Conservation (phyloP, 2,113 vertebrate species). For the Anarrhichthys ocellatus region DNA sequence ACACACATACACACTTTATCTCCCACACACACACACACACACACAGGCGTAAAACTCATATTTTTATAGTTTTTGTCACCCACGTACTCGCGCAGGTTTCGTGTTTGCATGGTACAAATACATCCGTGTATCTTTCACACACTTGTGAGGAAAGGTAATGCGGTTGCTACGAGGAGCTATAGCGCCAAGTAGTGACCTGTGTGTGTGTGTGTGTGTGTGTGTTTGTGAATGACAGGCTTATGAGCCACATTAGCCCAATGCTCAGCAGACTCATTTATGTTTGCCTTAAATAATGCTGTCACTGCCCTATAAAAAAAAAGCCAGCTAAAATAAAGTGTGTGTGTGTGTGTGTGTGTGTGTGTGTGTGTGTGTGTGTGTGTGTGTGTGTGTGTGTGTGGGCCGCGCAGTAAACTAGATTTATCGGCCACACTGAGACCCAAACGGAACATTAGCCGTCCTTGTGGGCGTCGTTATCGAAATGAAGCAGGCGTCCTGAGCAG, state of each 20-base stretch:
- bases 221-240: constrained; percentile 35
- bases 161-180: background rate
- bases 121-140: constrained; percentile 8
- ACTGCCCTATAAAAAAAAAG: background rate
- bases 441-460: background rate
- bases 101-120: constrained; percentile 1
- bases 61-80: constrained; percentile 9
- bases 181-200: constrained; percentile 13
- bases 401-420: constrained; percentile 57
- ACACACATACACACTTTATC: constrained; percentile 19
- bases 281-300: constrained; percentile 44
- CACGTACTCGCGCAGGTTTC: background rate
- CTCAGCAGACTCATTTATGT: constrained; percentile 44
- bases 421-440: background rate
- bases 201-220: constrained; percentile 44
- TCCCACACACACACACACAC: constrained; percentile 22
- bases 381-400: background rate
- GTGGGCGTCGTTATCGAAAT: constrained; percentile 37
- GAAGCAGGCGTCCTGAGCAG: background rate
- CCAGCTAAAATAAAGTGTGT: constrained; percentile 16
- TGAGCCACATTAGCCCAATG: constrained; percentile 1
- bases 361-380: constrained; percentile 17
- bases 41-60: background rate
- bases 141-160: constrained; percentile 3
- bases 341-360: constrained; percentile 16